Base-by-base conservation (phyloP, 2,888 invertebrate genomes). In the Hydrotaea cyrtoneurina region DNA sequence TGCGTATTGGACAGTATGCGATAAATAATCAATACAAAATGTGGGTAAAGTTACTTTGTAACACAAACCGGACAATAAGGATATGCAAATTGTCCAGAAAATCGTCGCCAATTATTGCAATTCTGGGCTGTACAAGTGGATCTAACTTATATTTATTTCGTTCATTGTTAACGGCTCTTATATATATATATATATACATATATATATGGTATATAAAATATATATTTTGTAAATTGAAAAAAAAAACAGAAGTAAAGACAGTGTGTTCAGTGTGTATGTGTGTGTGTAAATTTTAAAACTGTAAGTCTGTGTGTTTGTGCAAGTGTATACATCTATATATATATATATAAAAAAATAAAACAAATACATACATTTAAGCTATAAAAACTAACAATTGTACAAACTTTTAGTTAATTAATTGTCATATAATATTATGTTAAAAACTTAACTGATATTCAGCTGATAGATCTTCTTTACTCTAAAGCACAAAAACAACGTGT, bases 151-250 rank as follows among this genome's bases (percentile, higher is more conserved):
- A 31, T 31, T 7, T 31, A 31, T 31, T 4, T 4, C 7, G 7
- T 31, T 31, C 7, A 31, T 7, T 31, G 31, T 31, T 31, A 31
- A 31, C 31, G 7, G 31, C 31, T 7, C 31, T 31, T 31, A 4
- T 31, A 31, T 31, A 7, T 31, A 59, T 50, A 78, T 53, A 43
- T 36, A 5, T 53, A 69, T n/a, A n/a, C n/a, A n/a, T n/a, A n/a
- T n/a, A 39, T 15, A 36, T 21, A 15, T 15, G n/a, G n/a, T 62
- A 72, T 79, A 64, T 55, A 75, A 83, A 57, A 57, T 76, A 55
- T 17, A 79, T 77, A 55, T 73, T 62, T 73, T 74, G 46, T 73
- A 73, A 39, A 82, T 66, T 57, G 46, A 59, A 73, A 55, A 64
- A 53, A 75, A 23, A 53, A 26, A 46, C 26, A 55, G 11, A 46